Evolutionary conservation across 1,140 invertebrate genomes (phyloP).

Genomic region (Phymorhynchus buccinoides): DNA sequence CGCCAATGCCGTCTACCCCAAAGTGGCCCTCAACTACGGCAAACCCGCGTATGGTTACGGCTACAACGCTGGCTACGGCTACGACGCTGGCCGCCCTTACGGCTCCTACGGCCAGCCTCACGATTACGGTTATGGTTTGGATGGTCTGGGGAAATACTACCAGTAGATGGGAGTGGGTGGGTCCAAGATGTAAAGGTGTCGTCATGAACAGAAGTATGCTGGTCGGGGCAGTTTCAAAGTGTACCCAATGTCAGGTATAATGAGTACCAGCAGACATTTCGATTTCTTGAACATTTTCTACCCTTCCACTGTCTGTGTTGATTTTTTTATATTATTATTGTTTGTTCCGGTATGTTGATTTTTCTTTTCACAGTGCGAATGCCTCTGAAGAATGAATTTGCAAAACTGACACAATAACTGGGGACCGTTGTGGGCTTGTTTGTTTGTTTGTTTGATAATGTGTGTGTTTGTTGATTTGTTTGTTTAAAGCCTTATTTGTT

Average conservation of each 20-base stretch:
- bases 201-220: too few relatives aligned
- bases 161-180: too few relatives aligned
- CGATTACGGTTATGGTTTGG: not conserved
- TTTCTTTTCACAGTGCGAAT: not conserved
- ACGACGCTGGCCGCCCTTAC: not conserved
- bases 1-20: not conserved
- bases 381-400: conserved; percentile 27
- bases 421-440: not conserved
- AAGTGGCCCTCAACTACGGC: not conserved
- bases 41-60: conserved; percentile 11
- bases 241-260: too few relatives aligned
- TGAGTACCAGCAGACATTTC: not conserved
- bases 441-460: too few relatives aligned
- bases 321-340: not conserved
- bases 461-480: too few relatives aligned
- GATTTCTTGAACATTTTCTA: not conserved
- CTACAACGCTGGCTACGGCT: not conserved
- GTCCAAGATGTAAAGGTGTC: too few relatives aligned
- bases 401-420: not conserved
- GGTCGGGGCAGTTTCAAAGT: too few relatives aligned
- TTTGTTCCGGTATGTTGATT: not conserved
- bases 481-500: not conserved
- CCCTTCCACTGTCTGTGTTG: not conserved
- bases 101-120: not conserved
- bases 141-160: not conserved